Evolutionary conservation across 2,888 invertebrate species (phyloP), one percentile per base, ranked within the genome.

Genomic region (Sipha maydis): DNA sequence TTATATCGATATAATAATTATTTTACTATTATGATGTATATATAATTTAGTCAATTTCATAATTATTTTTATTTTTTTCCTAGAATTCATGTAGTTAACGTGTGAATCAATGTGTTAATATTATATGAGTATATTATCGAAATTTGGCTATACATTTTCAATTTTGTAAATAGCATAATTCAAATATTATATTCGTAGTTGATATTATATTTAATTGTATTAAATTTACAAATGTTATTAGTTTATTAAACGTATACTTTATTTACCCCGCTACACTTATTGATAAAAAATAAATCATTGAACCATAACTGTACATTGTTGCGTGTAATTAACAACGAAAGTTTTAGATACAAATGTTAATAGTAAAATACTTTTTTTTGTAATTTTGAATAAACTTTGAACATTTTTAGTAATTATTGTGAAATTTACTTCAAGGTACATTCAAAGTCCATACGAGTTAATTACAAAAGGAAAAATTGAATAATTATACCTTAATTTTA

Each of bases 141-240:
- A 25, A 54, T 73, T 83, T 3, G n/a, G 31, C n/a, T 54, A 28
- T 41, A 69, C 28, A 21, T 83, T 61, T 61, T 61, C 61, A 61
- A 61, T 61, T 83, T 73, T 83, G 73, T 83, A 73, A 83, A 83
- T 83, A 83, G 73, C 34, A 73, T 54, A 73, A n/a, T 83, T 69
- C 79, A 34, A 31, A 82, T 41, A 82, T 82, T 82, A 41, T 82
- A 82, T 48, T 82, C 69, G 69, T 82, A 82, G 69, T 82, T 69
- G 38, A 76, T 71, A 83, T 14, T 75, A 38, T 75, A 38, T 41
- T 41, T 83, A 71, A 71, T 31, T 41, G 48, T 83, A 31, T 83
- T 48, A 1, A 71, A 71, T 71, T 83, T 17, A n/a, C 38, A 67
- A 11, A 67, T 67, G 41, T 21, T 83, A 71, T 34, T 83, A 54